Percentiles rank a stretch among this genome's conserved stretches.
Evolutionary conservation across 2,888 invertebrate species (phyloP).

Genomic region (Eupithecia pulchellata): DNA sequence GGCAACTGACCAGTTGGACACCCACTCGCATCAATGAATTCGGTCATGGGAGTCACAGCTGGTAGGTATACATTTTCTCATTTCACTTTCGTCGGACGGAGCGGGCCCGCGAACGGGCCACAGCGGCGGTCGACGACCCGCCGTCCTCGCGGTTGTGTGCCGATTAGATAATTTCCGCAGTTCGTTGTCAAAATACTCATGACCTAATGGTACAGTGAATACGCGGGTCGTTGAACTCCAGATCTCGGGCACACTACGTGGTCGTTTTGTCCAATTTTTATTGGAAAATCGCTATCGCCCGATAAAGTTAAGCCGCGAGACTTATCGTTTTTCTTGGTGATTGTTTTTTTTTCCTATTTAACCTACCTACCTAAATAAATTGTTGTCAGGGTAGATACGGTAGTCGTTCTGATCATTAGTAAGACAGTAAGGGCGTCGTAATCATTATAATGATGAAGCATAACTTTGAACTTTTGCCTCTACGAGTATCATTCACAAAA

Average conservation of each 20-base stretch:
- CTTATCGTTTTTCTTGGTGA: conserved; percentile 38
- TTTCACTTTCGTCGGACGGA: conserved; percentile 79
- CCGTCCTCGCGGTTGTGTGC: conserved; percentile 82
- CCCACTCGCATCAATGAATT: conserved; percentile 62
- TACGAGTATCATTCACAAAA: not conserved
- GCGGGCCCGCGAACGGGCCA: conserved; percentile 61
- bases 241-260: conserved; percentile 62
- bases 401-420: conserved; percentile 12
- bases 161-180: conserved; percentile 85
- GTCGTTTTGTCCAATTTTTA: conserved; percentile 53
- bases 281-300: conserved; percentile 64
- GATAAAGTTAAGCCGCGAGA: conserved; percentile 58
- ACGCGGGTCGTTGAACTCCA: conserved; percentile 72
- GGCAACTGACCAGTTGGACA: conserved; percentile 43
- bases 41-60: conserved; percentile 60
- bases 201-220: conserved; percentile 84
- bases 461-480: not conserved
- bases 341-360: conserved; percentile 46
- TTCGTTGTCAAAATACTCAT: conserved; percentile 84
- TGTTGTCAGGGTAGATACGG: conserved; percentile 2
- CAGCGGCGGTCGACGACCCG: conserved; percentile 69
- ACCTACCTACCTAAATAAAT: conserved; percentile 49
- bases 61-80: conserved; percentile 64
- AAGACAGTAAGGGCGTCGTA: conserved; percentile 12
- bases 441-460: not conserved